Evolutionary conservation across 2,797 vertebrate genomes (phyloP), one percentile per base, ranked within the genome.

Genomic region (Hydrocynus forskahlii): DNA sequence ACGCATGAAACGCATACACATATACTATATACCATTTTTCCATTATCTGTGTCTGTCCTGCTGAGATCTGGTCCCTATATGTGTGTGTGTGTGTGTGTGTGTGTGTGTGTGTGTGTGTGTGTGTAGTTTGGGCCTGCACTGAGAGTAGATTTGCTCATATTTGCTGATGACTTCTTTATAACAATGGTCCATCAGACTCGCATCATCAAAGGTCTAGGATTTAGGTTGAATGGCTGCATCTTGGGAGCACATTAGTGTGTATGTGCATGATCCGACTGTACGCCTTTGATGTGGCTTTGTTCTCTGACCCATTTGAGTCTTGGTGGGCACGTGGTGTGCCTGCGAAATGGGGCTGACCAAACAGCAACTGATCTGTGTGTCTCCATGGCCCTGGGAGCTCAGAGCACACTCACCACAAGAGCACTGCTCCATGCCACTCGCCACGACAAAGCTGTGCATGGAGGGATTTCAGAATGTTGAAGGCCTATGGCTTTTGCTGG

Each of bases 211-310:
- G 88, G 89, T 91, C 90, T 67, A 35, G 84, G 86, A 87, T 88
- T 89, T 90, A 87, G 89, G 86, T 91, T 86, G 89, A 91, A 90
- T 85, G 88, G 83, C 81, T 87, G 91, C 88, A 92, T 91, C 89
- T 88, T 88, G 90, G 92, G 91, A 92, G 86, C 89, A 89, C 91
- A 93, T 93, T 93, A 93, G 89, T 79, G 81, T 76, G 83, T 84
- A 52, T 89, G 87, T 89, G 90, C 85, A 76, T 90, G 88, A 90
- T 92, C 91, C 88, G 89, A 81, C 85, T 89, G 84, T 86, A 75
- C 69, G 76, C 78, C 83, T 88, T 88, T 87, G 84, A 90, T 81
- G 83, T 85, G 81, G 85, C 85, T 89, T 89, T 89, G 87, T 90
- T 91, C 88, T 84, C 87, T 89, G 89, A 90, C 90, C 91, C 86